Base-by-base conservation (phyloP, 2,888 invertebrate genomes). In the Drosophila neoperkinsi region DNA sequence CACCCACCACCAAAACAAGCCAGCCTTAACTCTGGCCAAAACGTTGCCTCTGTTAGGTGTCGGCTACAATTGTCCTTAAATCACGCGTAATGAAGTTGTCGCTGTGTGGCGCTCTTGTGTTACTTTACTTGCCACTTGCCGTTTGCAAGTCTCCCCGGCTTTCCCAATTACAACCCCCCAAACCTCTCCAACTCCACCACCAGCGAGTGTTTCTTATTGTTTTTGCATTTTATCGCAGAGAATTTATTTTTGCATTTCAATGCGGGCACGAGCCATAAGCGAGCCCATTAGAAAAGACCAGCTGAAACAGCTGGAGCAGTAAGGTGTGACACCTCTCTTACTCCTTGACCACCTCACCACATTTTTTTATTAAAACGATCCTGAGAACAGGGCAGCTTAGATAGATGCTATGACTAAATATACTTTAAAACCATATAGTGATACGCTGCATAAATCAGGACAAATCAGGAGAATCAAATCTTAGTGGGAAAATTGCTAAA, bases 21-120 rank as follows among this genome's bases (percentile, higher is more conserved):
- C 33, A 25, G 25, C 46, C 46, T 46, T 25, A 58, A 43, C 52
- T 36, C 51, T 41, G 60, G 46, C 77, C 70, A 53, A 67, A 77
- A 74, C 64, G 67, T 64, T 74, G 66, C 36, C 71, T 58, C 76
- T 66, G 60, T 74, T 79, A 87, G 90, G 88, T 89, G 90, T 78
- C 69, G 90, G 85, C 90, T 82, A 90, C 86, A 89, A 88, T 90
- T 87, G 90, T 87, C 87, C 90, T 82, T 91, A 91, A 91, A 91
- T 91, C 91, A 91, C 91, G 82, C 91, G 91, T 91, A 91, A 91
- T 91, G 91, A 91, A 91, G 90, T 90, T 90, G 91, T 91, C 80
- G 81, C 79, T 71, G 69, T 76, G 43, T 52, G 56, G 43, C 21
- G 36, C 52, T 36, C 41, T 79, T 70, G 79, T 74, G 65, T 66